Conservation (phyloP, 2,797 vertebrate species). For the Gymnoscopelus microlampas region DNA sequence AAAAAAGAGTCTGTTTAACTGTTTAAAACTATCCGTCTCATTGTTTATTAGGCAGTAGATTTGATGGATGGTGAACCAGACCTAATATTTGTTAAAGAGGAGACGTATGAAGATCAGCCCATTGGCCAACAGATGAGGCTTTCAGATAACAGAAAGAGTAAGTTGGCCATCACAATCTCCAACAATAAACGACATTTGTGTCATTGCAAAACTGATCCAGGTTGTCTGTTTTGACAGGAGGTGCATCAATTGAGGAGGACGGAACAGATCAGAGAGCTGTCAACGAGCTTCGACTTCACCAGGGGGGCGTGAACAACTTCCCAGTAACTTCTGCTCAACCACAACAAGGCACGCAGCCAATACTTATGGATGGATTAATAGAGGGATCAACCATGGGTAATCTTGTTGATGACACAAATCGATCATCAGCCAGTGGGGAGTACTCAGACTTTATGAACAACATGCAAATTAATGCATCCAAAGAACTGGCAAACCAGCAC, state of each 20-base stretch:
- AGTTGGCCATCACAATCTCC: conserved; percentile 18
- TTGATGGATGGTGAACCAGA: conserved; percentile 76
- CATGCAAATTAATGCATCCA: conserved; percentile 50
- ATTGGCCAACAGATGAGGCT: conserved; percentile 71
- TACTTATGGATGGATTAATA: conserved; percentile 73
- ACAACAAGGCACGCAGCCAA: conserved; percentile 58
- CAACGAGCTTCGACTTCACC: conserved; percentile 71
- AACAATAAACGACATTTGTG: neutral
- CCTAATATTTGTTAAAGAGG: conserved; percentile 81
- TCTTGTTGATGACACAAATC: conserved; percentile 54
- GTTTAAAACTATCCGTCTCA: conserved; percentile 14
- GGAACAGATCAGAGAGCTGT: conserved; percentile 61
- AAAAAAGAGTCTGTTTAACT: neutral
- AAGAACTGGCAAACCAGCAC: conserved; percentile 50
- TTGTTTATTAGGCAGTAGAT: conserved; percentile 65
- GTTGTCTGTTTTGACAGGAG: conserved; percentile 55
- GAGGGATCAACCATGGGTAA: conserved; percentile 66
- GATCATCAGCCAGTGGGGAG: conserved; percentile 28
- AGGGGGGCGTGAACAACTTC: conserved; percentile 64
- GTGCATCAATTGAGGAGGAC: conserved; percentile 67
- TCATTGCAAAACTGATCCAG: neutral
- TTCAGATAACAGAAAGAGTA: conserved; percentile 62
- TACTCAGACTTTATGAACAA: conserved; percentile 56
- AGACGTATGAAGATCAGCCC: conserved; percentile 76
- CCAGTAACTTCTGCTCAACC: conserved; percentile 57